Base-by-base conservation (phyloP, 2,888 invertebrate species). In the Neoaliturus tenellus region DNA sequence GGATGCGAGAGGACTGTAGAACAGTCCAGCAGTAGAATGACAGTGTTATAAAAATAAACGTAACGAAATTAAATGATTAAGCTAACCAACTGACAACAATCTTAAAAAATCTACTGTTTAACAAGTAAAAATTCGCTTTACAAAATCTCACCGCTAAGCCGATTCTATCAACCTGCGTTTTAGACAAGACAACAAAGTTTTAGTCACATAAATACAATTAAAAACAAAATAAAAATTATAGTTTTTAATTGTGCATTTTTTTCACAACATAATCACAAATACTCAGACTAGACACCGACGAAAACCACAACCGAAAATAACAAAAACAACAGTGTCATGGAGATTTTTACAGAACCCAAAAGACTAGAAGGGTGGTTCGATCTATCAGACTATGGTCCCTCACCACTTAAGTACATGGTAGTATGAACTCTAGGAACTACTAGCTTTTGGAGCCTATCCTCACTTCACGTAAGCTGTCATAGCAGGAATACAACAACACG, bases 101-200 rank as follows among this genome's bases (percentile, higher is more conserved):
- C 71, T 75, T 75, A 44, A 75, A 75, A 75, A 75, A 75, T 41
- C 73, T 75, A 75, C 25, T 10, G 23, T 25, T 75, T 44, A 71
- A 41, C 23, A 17, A 33, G 67, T 67, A 67, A 75, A 75, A 75
- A 44, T 75, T 75, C 73, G 39, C 39, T 4, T 69, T 39, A 39
- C 1, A 67, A 69, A 69, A 69, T 69, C 69, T 69, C 69, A 69
- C 69, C 20, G n/a, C 31, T 31, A 8, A 12, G 33, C 33, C 23
- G 35, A 69, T 69, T 8, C 39, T 69, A n/a, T 23, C 69, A 69
- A n/a, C 20, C 20, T 20, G 5, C 12, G 10, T 17, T 8, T 23
- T 35, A 69, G 39, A 17, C 69, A 69, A 35, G n/a, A 69, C 39
- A 17, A 62, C 17, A 62, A 20, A 51, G 14, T 44, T 44, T 44